Evolutionary conservation across 2,888 invertebrate genomes (phyloP), one percentile per base, ranked within the genome.

Genomic region (Camptogramma bilineatum): DNA sequence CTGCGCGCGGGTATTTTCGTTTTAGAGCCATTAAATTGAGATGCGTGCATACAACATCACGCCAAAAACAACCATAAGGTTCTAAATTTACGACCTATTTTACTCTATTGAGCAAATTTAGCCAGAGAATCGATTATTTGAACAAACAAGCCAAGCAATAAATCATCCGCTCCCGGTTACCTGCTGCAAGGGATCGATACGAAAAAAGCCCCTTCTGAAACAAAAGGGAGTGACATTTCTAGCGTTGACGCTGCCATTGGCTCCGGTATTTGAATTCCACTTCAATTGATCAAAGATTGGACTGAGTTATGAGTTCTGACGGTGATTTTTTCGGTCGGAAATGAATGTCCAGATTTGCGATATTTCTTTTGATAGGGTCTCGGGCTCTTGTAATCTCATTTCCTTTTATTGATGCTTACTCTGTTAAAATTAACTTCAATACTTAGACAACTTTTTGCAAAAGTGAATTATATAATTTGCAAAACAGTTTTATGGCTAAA

Each of bases 81-180:
- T 17, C 57, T 66, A 48, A 63, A 62, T 56, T 72, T 82, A 85
- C 70, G 76, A 71, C 59, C 55, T 71, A 62, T 68, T 83, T 83
- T 81, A 71, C 80, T 64, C 68, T 70, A 73, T 53, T 69, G 66
- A 65, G 65, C 52, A 58, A 72, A 75, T 78, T 80, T 82, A 66
- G 81, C 81, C 79, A 75, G 74, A 79, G 83, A 82, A 90, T 91
- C 91, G 92, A 92, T 92, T 91, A 90, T 90, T 89, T 86, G 90
- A 86, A 87, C 92, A 92, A 92, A 91, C 91, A 91, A 87, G 88
- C 83, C 76, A 72, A 80, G 88, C 81, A 86, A 92, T 92, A 92
- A 92, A 92, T 92, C 92, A 92, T 91, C 83, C 87, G 82, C 83
- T 87, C 88, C 87, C 86, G 83, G 83, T 87, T 91, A 91, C 91